Percentiles rank a stretch among this genome's conserved stretches.
Evolutionary conservation across 2,113 vertebrate species (phyloP).

Genomic region (Desmodus rotundus): DNA sequence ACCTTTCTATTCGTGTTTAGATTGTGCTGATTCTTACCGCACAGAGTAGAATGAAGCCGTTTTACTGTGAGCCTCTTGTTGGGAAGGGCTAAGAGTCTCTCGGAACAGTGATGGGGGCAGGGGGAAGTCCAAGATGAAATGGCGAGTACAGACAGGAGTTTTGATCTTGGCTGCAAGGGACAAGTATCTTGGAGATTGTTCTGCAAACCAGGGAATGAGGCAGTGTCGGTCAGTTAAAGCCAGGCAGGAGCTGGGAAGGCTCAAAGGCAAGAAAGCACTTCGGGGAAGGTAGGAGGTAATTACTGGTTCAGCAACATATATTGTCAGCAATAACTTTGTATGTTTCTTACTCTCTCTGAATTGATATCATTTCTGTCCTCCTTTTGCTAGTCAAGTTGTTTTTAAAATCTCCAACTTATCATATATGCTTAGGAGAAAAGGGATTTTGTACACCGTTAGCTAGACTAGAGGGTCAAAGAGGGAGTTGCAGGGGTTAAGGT

Average conservation of each 20-base stretch:
- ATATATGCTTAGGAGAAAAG: background rate
- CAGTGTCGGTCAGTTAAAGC: background rate
- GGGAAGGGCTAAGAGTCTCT: background rate
- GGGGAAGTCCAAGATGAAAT: background rate
- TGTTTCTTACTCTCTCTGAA: background rate
- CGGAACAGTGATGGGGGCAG: background rate
- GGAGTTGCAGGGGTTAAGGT: background rate
- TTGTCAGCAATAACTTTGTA: background rate
- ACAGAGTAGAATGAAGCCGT: background rate
- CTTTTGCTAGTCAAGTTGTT: background rate
- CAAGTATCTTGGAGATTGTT: background rate
- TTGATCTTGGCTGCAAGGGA: background rate
- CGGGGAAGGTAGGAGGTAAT: background rate
- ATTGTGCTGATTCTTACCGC: background rate
- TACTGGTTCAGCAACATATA: background rate
- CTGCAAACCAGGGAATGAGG: background rate
- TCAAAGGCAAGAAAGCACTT: background rate
- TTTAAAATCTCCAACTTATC: background rate
- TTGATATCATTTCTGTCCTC: background rate
- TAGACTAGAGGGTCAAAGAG: too few species aligned
- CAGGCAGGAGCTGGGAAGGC: background rate
- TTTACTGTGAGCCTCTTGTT: background rate
- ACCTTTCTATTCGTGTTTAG: background rate
- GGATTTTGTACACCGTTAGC: background rate
- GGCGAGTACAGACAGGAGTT: background rate